These are phyloP conservation scores for Parambassis ranga DNA, from an alignment of 2,797 vertebrate genomes.

Conservation along the genomic window DNA sequence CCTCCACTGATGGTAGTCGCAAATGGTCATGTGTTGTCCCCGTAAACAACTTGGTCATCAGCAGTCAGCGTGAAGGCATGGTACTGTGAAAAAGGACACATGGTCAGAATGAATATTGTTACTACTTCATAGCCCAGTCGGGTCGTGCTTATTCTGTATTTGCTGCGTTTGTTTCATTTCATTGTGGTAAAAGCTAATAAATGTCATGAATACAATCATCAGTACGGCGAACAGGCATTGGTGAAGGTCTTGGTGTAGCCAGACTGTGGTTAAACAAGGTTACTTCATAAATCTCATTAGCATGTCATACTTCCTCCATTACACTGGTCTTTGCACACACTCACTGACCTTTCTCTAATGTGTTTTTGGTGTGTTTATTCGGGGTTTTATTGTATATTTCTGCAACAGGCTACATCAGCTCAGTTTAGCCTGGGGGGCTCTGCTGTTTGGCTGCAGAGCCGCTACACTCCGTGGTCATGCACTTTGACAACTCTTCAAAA, in stretches of 20 bases:
- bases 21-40: no score
- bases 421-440: background rate
- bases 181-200: background rate
- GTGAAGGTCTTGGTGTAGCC: background rate
- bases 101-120: no score
- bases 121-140: no score
- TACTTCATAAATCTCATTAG: conserved; percentile 17
- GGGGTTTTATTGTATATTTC: background rate
- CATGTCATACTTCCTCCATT: conserved; percentile 12
- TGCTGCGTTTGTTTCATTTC: background rate
- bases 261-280: background rate
- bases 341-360: background rate
- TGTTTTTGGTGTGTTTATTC: background rate
- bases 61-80: no score
- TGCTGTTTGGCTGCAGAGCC: background rate
- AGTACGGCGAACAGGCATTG: background rate
- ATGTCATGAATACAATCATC: background rate
- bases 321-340: background rate
- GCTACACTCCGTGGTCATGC: background rate
- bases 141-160: no score
- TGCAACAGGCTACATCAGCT: background rate
- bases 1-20: no score
- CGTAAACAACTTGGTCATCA: no score
- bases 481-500: background rate
- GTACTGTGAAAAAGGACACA: no score